Evolutionary conservation across 2,888 invertebrate genomes (phyloP).

Genomic region (Troglohyphantes excavatus): DNA sequence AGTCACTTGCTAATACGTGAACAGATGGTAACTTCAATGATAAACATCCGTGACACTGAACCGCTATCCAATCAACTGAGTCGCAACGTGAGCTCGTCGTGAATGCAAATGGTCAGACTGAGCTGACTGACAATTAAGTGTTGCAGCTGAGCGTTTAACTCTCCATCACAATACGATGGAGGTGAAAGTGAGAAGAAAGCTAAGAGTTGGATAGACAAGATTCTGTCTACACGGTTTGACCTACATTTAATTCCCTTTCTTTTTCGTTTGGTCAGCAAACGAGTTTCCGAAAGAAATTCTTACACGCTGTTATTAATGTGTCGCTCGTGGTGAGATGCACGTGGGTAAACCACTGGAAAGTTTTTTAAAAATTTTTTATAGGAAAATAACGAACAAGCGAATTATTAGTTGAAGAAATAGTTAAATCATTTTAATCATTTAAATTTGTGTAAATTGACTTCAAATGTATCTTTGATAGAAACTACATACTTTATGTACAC

Average conservation of each 20-base stretch:
- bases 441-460: no score
- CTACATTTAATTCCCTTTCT: conserved; percentile 65
- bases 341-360: neutral
- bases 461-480: no score
- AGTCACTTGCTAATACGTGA: neutral
- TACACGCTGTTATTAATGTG: conserved; percentile 32
- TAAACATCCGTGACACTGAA: conserved; percentile 15
- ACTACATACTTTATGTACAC: no score
- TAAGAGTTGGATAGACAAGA: conserved; percentile 56
- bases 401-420: no score
- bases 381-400: no score
- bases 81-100: neutral
- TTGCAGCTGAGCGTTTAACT: conserved; percentile 26
- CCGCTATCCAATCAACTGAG: neutral
- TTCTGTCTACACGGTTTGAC: conserved; percentile 59
- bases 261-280: conserved; percentile 56
- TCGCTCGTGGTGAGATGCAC: conserved; percentile 1
- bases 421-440: no score
- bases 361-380: no score
- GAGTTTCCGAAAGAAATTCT: conserved; percentile 48
- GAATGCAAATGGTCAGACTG: conserved; percentile 12
- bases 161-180: conserved; percentile 19
- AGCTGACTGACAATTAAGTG: conserved; percentile 54
- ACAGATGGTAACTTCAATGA: conserved; percentile 9
- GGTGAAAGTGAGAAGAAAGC: conserved; percentile 28